Percentiles rank a stretch among this genome's conserved stretches.
phyloP scores from a whole-genome alignment of 2,888 invertebrate species.

The Apodemia zela region DNA sequence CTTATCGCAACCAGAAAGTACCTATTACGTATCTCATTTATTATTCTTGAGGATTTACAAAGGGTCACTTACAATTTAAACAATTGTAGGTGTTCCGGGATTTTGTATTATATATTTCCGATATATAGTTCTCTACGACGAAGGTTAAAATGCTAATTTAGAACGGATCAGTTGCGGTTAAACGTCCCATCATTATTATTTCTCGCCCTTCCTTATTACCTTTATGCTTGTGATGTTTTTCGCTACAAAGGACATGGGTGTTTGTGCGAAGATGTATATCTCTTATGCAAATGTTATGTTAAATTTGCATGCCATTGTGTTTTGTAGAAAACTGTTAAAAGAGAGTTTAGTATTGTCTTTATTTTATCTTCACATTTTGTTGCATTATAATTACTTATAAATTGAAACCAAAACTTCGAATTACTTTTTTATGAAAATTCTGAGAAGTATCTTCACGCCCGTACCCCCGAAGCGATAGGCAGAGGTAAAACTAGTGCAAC shows the following conservation, averaged over 20 bases:
- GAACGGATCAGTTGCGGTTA: background rate
- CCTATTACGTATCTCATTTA: background rate
- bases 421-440: too few relatives aligned
- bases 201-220: background rate
- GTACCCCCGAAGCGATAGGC: too few relatives aligned
- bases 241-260: conserved; percentile 32
- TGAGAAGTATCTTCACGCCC: too few relatives aligned
- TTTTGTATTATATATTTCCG: background rate
- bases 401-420: too few relatives aligned
- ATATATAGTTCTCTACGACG: background rate
- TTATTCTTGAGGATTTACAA: background rate
- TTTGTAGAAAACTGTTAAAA: background rate
- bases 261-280: background rate
- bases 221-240: conserved; percentile 43
- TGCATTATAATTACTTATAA: background rate
- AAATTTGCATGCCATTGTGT: background rate
- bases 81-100: background rate
- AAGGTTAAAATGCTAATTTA: conserved; percentile 1
- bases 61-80: background rate
- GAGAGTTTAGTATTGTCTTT: background rate
- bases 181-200: background rate
- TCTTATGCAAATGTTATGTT: background rate
- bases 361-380: background rate
- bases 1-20: too few relatives aligned
- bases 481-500: too few relatives aligned